These are phyloP conservation scores for Holocentrus rufus DNA, from an alignment of 2,797 vertebrate species.

Conservation along the genomic window DNA sequence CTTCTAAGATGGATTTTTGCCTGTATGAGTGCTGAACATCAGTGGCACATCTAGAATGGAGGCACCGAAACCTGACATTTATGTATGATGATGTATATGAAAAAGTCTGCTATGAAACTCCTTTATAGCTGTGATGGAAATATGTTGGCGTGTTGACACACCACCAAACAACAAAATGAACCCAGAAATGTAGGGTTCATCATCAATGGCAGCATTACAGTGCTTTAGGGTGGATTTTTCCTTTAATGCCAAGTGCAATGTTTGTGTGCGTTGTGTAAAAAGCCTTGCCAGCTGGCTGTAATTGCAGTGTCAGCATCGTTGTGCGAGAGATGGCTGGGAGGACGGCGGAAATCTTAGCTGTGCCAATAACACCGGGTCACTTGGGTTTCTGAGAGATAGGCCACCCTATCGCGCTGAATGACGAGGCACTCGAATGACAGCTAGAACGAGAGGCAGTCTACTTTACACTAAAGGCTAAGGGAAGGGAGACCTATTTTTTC, in stretches of 20 bases:
- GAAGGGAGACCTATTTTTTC: slow-evolving; percentile 21
- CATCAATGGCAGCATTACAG: background rate
- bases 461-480: slow-evolving; percentile 34
- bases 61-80: too few relatives aligned
- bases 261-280: slow-evolving; percentile 1
- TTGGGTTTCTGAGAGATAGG: slow-evolving; percentile 41
- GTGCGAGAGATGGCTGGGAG: slow-evolving; percentile 9
- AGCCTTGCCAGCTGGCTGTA: slow-evolving; percentile 11
- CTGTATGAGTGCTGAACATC: too few relatives aligned
- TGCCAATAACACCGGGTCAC: slow-evolving; percentile 42
- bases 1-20: too few relatives aligned
- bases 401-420: slow-evolving; percentile 34
- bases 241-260: background rate
- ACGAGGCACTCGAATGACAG: slow-evolving; percentile 48
- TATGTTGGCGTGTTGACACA: too few relatives aligned
- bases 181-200: too few relatives aligned
- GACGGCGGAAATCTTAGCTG: slow-evolving; percentile 43
- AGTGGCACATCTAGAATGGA: too few relatives aligned
- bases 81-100: too few relatives aligned
- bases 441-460: slow-evolving; percentile 12
- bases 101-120: too few relatives aligned
- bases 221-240: too few relatives aligned
- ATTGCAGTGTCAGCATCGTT: slow-evolving; percentile 24
- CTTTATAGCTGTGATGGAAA: too few relatives aligned
- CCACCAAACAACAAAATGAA: too few relatives aligned